Percentiles rank a stretch among this genome's conserved stretches.
Evolutionary conservation across 2,113 vertebrate genomes (phyloP).

Genomic region (Leptobrachium ailaonicum): DNA sequence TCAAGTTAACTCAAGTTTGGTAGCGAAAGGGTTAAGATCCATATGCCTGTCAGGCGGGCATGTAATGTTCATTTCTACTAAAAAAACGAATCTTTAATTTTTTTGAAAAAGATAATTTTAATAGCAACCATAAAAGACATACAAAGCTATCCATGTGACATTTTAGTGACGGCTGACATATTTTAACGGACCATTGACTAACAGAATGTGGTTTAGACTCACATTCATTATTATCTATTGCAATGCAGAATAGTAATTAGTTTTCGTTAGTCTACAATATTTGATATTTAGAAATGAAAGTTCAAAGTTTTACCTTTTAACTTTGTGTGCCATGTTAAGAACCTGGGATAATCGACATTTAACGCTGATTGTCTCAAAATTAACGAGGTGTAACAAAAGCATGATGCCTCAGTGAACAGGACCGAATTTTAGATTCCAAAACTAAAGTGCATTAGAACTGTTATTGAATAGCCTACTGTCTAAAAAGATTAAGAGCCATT

Average conservation of each 20-base stretch:
- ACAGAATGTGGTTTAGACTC: background rate
- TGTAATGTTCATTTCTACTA: no score
- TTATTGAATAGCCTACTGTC: conserved; percentile 9
- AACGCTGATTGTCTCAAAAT: conserved; percentile 60
- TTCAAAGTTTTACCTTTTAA: conserved; percentile 54
- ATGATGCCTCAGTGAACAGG: conserved; percentile 49
- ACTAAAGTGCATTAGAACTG: conserved; percentile 28
- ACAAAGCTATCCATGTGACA: background rate
- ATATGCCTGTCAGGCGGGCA: no score
- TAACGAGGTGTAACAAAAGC: conserved; percentile 58
- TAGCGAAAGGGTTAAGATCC: no score
- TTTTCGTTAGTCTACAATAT: conserved; percentile 29
- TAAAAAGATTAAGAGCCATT: background rate
- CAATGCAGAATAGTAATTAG: conserved; percentile 46
- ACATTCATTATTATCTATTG: conserved; percentile 42
- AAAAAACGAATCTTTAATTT: no score
- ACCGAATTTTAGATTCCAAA: conserved; percentile 34
- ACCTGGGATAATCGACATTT: conserved; percentile 60
- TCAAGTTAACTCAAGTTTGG: no score
- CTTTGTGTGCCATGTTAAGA: conserved; percentile 43
- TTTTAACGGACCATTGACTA: background rate
- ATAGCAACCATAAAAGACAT: background rate
- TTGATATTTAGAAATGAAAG: conserved; percentile 60
- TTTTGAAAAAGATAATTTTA: background rate
- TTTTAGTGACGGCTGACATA: background rate